A percentile compares a stretch with the other conserved stretches of the same genome.
These are phyloP conservation scores for Drosophila meridionalis DNA, from an alignment of 2,888 invertebrate genomes.

Conservation along the genomic window DNA sequence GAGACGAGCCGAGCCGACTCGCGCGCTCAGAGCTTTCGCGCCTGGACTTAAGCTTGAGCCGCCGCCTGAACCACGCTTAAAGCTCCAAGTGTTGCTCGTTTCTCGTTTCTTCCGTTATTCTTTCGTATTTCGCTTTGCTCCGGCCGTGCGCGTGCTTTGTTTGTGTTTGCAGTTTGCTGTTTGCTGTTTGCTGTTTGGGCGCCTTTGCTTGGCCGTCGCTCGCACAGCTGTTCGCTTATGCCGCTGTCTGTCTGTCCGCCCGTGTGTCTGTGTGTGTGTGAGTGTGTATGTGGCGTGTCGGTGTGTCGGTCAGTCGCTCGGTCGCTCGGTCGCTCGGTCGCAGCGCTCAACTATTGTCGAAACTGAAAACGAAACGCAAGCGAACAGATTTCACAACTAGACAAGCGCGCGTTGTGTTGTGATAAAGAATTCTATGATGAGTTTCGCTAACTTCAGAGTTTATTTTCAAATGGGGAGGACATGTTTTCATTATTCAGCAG, in stretches of 20 bases:
- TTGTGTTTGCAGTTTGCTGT: conserved; percentile 6
- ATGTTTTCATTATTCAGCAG: conserved; percentile 83
- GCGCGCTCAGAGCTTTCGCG: conserved; percentile 43
- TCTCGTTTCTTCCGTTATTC: background rate
- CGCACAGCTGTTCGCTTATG: conserved; percentile 40
- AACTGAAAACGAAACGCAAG: conserved; percentile 82
- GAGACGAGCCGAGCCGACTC: conserved; percentile 11
- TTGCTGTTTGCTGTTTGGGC: background rate
- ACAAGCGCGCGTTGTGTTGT: conserved; percentile 84
- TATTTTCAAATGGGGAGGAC: conserved; percentile 82
- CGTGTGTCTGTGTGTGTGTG: conserved; percentile 5
- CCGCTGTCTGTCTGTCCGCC: conserved; percentile 7
- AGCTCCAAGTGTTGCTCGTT: conserved; percentile 10
- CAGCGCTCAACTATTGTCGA: conserved; percentile 66
- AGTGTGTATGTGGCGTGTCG: conserved; percentile 4
- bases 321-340: conserved; percentile 19
- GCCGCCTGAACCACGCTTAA: conserved; percentile 43
- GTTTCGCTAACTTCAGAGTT: conserved; percentile 83
- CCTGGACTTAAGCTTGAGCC: conserved; percentile 27
- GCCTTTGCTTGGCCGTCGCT: conserved; percentile 19
- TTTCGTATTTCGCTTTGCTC: background rate
- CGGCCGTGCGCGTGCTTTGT: conserved; percentile 3
- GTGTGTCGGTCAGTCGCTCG: conserved; percentile 6
- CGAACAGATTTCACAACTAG: conserved; percentile 85
- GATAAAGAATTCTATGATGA: conserved; percentile 85